Base-by-base conservation (phyloP, 2,113 vertebrate species). In the Dipodomys merriami region DNA sequence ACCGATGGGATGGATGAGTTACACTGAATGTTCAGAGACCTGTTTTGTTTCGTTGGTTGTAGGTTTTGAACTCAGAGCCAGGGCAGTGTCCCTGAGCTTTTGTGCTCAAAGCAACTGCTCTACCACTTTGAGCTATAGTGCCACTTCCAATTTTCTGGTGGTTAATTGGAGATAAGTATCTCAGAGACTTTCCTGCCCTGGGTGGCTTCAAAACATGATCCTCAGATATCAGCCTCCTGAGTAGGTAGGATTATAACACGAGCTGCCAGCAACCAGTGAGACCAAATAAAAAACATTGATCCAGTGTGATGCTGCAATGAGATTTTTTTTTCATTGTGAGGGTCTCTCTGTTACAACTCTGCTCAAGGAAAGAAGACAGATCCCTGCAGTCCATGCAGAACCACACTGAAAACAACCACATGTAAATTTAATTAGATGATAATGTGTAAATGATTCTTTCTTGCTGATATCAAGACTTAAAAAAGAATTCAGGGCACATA, bases 391-490 rank as follows among this genome's bases (percentile, higher is more conserved):
- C 35, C 23, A 1, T 90, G 93, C 80, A 92, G 57, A 85, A 25
- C 46, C 10, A 49, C 72, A 57, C 83, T 67, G 46, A 91, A 76
- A 79, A 72, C 79, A 83, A 30, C 30, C 69, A 53, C 35, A 35
- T 57, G 39, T 39, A 84, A 72, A n/a, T 68, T 35, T 84, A 78
- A 60, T 77, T 88, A 73, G 76, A 33, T 2, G 2, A 53, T 33
- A 57, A 16, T 80, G 83, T 95, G 74, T 64, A 80, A 86, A 86
- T 64, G 89, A 19, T 27, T n/a, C 53, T 57, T 53, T 23, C 35
- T 93, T 91, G 93, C 62, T 83, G 76, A 67, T 68, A 86, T 16
- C 33, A 83, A 91, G 73, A 85, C 93, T 91, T 95, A 85, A 49
- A 60, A 39, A 85, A 73, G 62, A 20, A 23, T 64, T 20, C 62